Evolutionary conservation across 2,797 vertebrate species (phyloP).

Genomic region (Hyperoplus immaculatus): DNA sequence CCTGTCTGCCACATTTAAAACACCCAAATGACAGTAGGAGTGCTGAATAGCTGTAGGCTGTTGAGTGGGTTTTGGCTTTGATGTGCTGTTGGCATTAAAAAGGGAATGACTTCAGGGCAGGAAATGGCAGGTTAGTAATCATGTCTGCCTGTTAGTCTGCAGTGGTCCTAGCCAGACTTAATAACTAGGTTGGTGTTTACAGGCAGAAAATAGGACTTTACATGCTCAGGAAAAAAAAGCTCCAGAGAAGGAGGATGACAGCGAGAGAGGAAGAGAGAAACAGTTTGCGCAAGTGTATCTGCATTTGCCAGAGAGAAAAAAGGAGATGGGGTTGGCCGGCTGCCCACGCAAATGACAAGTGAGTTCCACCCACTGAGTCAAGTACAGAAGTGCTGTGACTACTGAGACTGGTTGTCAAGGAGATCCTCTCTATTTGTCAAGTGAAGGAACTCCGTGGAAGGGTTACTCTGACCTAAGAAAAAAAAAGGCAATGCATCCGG

Average conservation of each 20-base stretch:
- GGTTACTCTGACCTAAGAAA: slow-evolving; percentile 62
- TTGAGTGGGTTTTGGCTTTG: slow-evolving; percentile 36
- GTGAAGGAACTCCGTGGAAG: slow-evolving; percentile 69
- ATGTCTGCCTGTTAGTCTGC: slow-evolving; percentile 65
- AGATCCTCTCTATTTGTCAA: slow-evolving; percentile 74
- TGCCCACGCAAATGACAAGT: slow-evolving; percentile 72
- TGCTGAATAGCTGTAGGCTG: slow-evolving; percentile 35
- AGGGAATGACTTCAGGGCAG: slow-evolving; percentile 57
- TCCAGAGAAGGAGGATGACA: slow-evolving; percentile 23
- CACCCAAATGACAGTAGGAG: slow-evolving; percentile 27
- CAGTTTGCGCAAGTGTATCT: slow-evolving; percentile 31
- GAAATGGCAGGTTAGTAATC: slow-evolving; percentile 70
- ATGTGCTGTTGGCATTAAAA: slow-evolving; percentile 60
- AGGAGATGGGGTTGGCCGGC: slow-evolving; percentile 54
- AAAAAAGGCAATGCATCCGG: slow-evolving; percentile 54
- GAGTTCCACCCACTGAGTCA: slow-evolving; percentile 74
- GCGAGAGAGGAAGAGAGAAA: slow-evolving; percentile 36
- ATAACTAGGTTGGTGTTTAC: slow-evolving; percentile 69
- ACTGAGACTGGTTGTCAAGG: slow-evolving; percentile 77
- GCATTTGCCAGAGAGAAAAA: slow-evolving; percentile 51
- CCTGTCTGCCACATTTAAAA: not conserved
- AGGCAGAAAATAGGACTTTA: slow-evolving; percentile 58
- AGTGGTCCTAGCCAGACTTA: slow-evolving; percentile 57
- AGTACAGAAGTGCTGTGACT: slow-evolving; percentile 72
- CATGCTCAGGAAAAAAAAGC: slow-evolving; percentile 11